Evolutionary conservation across 1,140 invertebrate species (phyloP), one percentile per base, ranked within the genome.

Genomic region (Drosophila micromelanica): DNA sequence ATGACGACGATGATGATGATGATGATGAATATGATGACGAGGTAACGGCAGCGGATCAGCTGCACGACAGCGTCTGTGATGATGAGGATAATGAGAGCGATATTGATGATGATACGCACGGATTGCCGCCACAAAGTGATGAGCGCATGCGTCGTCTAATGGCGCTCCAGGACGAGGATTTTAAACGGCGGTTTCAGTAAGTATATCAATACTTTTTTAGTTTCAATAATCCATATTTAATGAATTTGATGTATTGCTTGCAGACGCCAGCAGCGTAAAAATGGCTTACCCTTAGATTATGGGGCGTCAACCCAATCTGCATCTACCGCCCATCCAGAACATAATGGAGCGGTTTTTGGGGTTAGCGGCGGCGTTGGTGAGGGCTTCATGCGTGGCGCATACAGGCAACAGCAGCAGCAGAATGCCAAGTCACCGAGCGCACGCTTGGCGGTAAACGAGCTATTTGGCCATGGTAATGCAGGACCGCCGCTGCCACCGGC

Each of bases 1-100:
- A 90, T 95, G 95, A n/a, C 95, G 95, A 11, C 92, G 71, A 96
- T 82, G 95, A 95, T 20, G 76, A 96, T 95, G 95, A n/a, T 92
- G 76, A 96, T 84, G 95, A 95, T 81, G 94, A 57, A 12, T 79
- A 57, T 37, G 82, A 85, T 37, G 80, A 85, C 45, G 80, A 87
- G 67, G 80, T 69, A 54, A 85, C 73, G 40, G 82, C 79, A 60
- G 80, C 69, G 54, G 69, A 90, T 27, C 85, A 89, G 59, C 62
- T 80, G 55, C 81, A 90, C 32, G 80, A 76, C 76, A 86, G 76
- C 68, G 76, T 81, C 69, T 90, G 86, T 86, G 86, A 90, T 90
- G 82, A 86, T 42, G 89, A 81, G 12, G 86, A 87, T 35, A 82
- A 91, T 48, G 90, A 91, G 15, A 87, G 80, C 65, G 90, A 91